A percentile compares a stretch with the other conserved stretches of the same genome.
Evolutionary conservation across 2,797 vertebrate genomes (phyloP).

Genomic region (Echeneis naucrates): DNA sequence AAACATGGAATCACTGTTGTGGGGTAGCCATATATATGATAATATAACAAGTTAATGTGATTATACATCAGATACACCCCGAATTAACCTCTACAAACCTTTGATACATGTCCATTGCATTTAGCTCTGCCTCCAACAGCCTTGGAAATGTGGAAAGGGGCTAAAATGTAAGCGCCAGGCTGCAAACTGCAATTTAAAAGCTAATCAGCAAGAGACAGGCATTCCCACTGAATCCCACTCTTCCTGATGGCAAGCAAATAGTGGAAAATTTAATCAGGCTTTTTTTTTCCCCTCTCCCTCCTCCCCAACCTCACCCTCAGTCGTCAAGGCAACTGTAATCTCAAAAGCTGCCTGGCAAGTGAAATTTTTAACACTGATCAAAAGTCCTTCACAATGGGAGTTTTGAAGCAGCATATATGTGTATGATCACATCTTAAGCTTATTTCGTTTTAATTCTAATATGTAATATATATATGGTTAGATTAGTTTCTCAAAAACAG

Average conservation of each 20-base stretch:
- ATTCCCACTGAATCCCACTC: slow-evolving; percentile 72
- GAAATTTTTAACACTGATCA: slow-evolving; percentile 67
- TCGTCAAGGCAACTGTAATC: slow-evolving; percentile 81
- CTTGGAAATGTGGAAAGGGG: slow-evolving; percentile 45
- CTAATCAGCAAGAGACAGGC: slow-evolving; percentile 79
- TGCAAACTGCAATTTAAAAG: slow-evolving; percentile 75
- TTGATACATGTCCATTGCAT: slow-evolving; percentile 8
- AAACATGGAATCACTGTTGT: neutral
- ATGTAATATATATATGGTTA: neutral
- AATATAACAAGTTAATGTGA: neutral
- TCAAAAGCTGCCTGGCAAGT: slow-evolving; percentile 76
- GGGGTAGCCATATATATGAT: neutral
- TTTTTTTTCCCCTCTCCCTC: slow-evolving; percentile 79
- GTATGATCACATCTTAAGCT: neutral
- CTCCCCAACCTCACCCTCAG: slow-evolving; percentile 67
- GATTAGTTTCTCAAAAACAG: neutral
- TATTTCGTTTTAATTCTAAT: neutral
- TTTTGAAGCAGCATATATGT: slow-evolving; percentile 19
- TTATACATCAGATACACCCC: neutral
- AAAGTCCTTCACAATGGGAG: slow-evolving; percentile 54
- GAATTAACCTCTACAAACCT: slow-evolving; percentile 11
- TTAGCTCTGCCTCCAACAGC: slow-evolving; percentile 30
- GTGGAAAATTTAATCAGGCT: slow-evolving; percentile 80
- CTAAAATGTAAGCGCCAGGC: slow-evolving; percentile 68
- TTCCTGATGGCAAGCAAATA: slow-evolving; percentile 77